phyloP scores from a whole-genome alignment of 2,888 invertebrate genomes.

The Cephus nigrinus region DNA sequence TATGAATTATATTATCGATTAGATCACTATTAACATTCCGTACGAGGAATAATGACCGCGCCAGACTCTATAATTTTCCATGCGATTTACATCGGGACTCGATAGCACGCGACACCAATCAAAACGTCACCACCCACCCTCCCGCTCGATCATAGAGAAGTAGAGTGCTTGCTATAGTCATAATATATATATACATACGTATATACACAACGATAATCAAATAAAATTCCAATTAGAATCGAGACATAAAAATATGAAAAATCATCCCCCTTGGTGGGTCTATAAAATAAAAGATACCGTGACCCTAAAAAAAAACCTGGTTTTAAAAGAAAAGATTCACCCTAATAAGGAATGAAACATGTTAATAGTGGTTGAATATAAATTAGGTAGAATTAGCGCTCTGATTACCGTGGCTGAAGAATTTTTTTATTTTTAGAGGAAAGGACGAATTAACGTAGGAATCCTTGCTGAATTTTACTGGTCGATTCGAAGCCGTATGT shows the following conservation, averaged over 20 bases:
- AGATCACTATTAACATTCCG: slow-evolving; percentile 40
- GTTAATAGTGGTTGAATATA: background rate
- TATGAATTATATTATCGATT: slow-evolving; percentile 52
- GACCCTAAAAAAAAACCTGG: background rate
- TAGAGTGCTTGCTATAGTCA: background rate
- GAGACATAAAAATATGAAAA: background rate
- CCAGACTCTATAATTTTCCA: background rate
- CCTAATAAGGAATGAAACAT: background rate
- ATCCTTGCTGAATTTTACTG: background rate
- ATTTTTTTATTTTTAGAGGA: background rate
- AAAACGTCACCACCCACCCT: background rate
- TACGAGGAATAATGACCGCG: slow-evolving; percentile 24
- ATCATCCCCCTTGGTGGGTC: background rate
- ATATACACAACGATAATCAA: too few species aligned
- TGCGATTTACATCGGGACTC: slow-evolving; percentile 2
- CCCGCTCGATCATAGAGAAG: background rate
- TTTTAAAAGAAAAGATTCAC: background rate
- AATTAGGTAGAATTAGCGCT: background rate
- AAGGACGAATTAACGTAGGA: background rate
- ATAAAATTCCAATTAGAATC: too few species aligned
- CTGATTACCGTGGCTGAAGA: background rate
- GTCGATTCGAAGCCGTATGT: background rate
- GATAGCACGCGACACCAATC: background rate
- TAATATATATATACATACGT: too few species aligned
- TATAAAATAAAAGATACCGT: background rate